Conservation (phyloP, 2,113 vertebrate genomes). For the Siphamia tubifer region DNA sequence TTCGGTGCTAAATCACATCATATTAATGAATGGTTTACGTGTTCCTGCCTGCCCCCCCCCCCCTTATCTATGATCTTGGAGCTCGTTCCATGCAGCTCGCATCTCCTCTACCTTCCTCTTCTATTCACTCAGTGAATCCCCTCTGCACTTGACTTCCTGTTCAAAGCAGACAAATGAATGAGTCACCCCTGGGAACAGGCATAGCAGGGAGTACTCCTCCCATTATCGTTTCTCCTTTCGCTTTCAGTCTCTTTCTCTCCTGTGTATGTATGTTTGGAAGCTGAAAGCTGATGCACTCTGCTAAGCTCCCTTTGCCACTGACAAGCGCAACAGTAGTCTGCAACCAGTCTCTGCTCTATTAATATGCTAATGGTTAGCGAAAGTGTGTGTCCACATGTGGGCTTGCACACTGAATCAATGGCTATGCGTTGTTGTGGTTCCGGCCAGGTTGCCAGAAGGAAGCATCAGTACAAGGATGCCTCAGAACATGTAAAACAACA, state of each 20-base stretch:
- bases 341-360: constrained; percentile 25
- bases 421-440: constrained; percentile 41
- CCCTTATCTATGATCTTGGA: not conserved
- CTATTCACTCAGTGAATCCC: constrained; percentile 7
- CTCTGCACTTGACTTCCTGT: constrained; percentile 41
- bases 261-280: constrained; percentile 1
- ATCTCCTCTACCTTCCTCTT: not conserved
- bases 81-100: not conserved
- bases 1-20: constrained; percentile 35
- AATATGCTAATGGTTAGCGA: constrained; percentile 52
- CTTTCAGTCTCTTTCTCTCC: constrained; percentile 21
- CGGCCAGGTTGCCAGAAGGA: constrained; percentile 59
- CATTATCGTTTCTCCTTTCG: constrained; percentile 38
- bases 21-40: constrained; percentile 48
- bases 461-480: constrained; percentile 64
- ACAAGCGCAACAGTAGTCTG: not conserved
- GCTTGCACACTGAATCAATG: constrained; percentile 40
- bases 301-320: constrained; percentile 7
- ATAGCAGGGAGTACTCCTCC: constrained; percentile 15
- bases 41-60: constrained; percentile 33
- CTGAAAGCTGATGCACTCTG: constrained; percentile 17
- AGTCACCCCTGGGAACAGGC: constrained; percentile 29
- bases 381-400: not conserved
- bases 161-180: constrained; percentile 46
- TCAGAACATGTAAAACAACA: constrained; percentile 65